Base-by-base conservation (phyloP, 2,113 vertebrate genomes). In the Microcebus jonahi region DNA sequence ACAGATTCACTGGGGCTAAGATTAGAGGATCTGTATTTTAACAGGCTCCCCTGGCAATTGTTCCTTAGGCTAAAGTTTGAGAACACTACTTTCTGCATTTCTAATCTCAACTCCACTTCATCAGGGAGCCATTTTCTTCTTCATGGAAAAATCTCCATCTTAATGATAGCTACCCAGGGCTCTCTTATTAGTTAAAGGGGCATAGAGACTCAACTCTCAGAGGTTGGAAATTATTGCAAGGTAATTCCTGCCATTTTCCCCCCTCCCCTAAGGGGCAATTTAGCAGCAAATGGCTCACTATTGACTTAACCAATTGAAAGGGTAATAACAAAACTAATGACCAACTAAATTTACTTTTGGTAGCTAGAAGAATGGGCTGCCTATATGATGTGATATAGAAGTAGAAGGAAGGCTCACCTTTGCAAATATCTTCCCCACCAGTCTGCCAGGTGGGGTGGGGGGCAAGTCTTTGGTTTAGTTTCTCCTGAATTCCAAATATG, bases 221-320 rank as follows among this genome's bases (percentile, higher is more conserved):
- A 59, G 27, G n/a, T 25, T 90, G 63, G 25, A 73, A 79, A 63
- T 95, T 84, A 91, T 11, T 86, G 12, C 59, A 88, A 93, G 65
- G 57, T 88, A 89, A 91, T 95, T 91, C 70, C 36, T 89, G 83
- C 76, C 63, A 39, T 67, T 50, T 87, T 55, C 61, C 6, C 1
- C 39, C 63, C 63, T 25, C 42, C 27, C 29, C 20, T 21, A 79
- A 61, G 53, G 85, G 21, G 45, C 45, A 96, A 53, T 59, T 95
- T 61, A 81, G 39, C 83, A 91, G 73, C n/a, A 77, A 96, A 87
- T 93, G 65, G 6, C 68, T 88, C 67, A 39, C 61, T 93, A 36
- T 82, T 85, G 90, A 61, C 85, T 79, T 94, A 96, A 94, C 79
- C 65, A 92, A 68, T 8, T 67, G 42, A 76, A 92, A 96, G 21